Evolutionary conservation across 2,797 vertebrate species (phyloP), one percentile per base, ranked within the genome.

Genomic region (Sebastes cheni): DNA sequence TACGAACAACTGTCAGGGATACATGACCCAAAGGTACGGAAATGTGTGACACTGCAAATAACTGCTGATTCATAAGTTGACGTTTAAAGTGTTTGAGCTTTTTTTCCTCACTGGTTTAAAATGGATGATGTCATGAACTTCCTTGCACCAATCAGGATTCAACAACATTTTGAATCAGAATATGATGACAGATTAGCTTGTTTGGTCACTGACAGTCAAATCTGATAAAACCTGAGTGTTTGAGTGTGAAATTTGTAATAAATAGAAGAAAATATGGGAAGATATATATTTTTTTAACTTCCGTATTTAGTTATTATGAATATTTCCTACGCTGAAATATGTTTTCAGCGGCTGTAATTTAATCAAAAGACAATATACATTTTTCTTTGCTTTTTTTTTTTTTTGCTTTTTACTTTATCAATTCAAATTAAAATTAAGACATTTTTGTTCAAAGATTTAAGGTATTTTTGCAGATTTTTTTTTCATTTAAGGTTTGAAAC

Each of bases 1-100:
- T 99, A 98, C 29, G 98, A 99, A 92, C 97, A 99, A 60, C 96
- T 99, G 92, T 99, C 98, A 91, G 98, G 98, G 93, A 99, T 99
- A 89, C 98, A 99, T 25, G 98, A 99, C 89, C 98, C 98, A 87
- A 99, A 99, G 98, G 98, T 99, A 97, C 91, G 56, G 18, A 23
- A 60, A 20, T 27, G 18, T 23, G 6, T 34, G 32, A 52, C 22
- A 39, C 23, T 59, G n/a, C 14, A 29, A 54, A 65, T 12, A 60
- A 32, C 9, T 2, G 18, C n/a, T 13, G 25, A 3, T 55, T 36
- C 23, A 32, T 1, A 25, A 46, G 8, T 18, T 25, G 8, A 23
- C 30, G 34, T 71, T 52, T 2, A 23, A 39, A 60, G 22, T 39
- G 10, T 46, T 46, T 46, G 16, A 46, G 42, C 6, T 18, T 46